A percentile compares a stretch with the other conserved stretches of the same genome.
These are phyloP conservation scores for Prunella himalayana DNA, from an alignment of 2,113 vertebrate species.

Conservation along the genomic window DNA sequence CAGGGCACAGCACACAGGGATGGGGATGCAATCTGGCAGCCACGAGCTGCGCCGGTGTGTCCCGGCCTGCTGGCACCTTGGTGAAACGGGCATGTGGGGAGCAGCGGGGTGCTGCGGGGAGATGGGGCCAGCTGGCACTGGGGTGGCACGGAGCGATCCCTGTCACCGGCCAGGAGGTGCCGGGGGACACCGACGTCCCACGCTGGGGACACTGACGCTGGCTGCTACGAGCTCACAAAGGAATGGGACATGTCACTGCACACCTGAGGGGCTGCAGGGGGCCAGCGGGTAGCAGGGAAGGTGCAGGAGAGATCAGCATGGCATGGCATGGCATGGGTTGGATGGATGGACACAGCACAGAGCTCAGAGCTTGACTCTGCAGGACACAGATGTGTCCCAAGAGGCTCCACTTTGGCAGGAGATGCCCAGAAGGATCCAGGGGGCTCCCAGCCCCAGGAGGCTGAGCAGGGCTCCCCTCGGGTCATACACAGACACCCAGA, in stretches of 20 bases:
- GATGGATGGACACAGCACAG: background rate
- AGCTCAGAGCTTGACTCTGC: background rate
- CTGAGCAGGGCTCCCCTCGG: background rate
- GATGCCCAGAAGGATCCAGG: background rate
- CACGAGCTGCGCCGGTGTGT: rapidly evolving
- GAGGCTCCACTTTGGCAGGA: background rate
- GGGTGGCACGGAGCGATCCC: background rate
- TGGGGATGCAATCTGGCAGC: background rate
- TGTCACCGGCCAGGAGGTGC: background rate
- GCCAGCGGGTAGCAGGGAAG: background rate
- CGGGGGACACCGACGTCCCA: background rate
- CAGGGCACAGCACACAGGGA: background rate
- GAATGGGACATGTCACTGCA: rapidly evolving
- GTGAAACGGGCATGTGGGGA: background rate
- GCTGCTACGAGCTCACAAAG: background rate
- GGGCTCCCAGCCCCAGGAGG: background rate
- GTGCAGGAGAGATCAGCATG: rapidly evolving
- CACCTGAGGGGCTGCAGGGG: background rate
- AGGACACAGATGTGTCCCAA: background rate
- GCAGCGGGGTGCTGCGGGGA: background rate
- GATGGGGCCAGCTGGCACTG: background rate
- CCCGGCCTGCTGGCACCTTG: background rate
- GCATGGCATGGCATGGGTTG: background rate
- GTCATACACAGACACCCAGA: rapidly evolving
- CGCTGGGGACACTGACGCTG: rapidly evolving